Evolutionary conservation across 1,140 invertebrate genomes (phyloP).

Genomic region (Dolichoris vasculosae): DNA sequence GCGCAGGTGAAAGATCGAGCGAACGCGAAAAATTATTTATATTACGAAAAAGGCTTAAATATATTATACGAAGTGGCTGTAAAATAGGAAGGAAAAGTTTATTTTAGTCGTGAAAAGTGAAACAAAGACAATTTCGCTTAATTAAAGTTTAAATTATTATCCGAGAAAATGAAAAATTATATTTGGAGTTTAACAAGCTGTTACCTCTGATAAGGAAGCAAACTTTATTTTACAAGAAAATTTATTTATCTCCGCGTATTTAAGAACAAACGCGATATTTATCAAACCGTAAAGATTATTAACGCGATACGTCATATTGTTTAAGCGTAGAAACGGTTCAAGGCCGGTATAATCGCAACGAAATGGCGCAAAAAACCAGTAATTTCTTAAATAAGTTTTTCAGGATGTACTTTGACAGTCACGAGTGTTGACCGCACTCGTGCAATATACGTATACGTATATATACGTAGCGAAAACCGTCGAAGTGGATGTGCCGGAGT

Average conservation of each 20-base stretch:
- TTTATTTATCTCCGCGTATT: not conserved
- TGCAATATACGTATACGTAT: not conserved
- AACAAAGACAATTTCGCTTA: not conserved
- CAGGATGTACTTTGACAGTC: not conserved
- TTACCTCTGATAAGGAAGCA: not conserved
- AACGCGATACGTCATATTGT: not conserved
- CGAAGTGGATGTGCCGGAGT: not conserved
- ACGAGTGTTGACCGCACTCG: not conserved
- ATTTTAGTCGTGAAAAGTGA: too few relatives aligned
- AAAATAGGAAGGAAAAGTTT: too few relatives aligned
- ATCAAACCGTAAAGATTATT: not conserved
- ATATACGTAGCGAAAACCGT: not conserved
- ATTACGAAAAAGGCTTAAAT: too few relatives aligned
- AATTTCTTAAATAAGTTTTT: conserved; percentile 10
- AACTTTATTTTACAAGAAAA: not conserved
- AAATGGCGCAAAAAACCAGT: not conserved
- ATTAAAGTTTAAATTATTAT: not conserved
- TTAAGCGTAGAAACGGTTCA: not conserved
- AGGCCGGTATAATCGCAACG: not conserved
- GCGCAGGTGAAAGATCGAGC: too few relatives aligned
- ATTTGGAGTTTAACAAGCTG: not conserved
- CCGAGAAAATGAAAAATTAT: not conserved
- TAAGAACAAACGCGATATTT: not conserved
- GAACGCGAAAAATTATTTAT: too few relatives aligned
- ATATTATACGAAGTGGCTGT: too few relatives aligned